phyloP scores from a whole-genome alignment of 2,797 vertebrate genomes.

The Microchirus variegatus region DNA sequence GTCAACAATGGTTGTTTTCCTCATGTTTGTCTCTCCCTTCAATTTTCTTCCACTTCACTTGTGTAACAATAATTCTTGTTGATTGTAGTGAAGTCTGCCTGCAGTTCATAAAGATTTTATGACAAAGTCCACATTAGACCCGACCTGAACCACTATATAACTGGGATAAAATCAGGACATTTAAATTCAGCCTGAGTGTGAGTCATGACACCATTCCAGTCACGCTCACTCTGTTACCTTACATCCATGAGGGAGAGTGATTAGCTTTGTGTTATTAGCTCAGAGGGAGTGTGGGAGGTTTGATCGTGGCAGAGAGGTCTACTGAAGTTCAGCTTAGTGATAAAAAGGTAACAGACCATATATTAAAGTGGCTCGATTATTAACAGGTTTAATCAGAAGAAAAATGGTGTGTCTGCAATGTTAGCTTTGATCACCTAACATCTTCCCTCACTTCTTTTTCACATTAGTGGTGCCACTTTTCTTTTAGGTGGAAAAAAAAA shows the following conservation, averaged over 20 bases:
- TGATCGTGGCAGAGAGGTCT: neutral
- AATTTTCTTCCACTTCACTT: no score
- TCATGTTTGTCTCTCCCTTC: no score
- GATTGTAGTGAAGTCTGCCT: no score
- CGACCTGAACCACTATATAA: neutral
- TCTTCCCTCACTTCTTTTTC: neutral
- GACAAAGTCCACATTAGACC: neutral
- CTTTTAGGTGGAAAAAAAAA: conserved; percentile 40
- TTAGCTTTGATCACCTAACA: neutral
- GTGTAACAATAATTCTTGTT: no score
- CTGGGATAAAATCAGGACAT: neutral
- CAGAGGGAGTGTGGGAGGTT: neutral
- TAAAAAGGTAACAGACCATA: neutral
- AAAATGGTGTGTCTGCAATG: neutral
- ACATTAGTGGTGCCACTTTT: conserved; percentile 18
- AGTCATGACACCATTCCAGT: neutral
- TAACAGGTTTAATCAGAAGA: neutral
- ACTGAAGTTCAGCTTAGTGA: neutral
- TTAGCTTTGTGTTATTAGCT: conserved; percentile 1
- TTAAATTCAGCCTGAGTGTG: neutral
- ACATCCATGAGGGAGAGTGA: neutral
- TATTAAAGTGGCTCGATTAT: neutral
- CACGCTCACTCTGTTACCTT: conserved; percentile 3
- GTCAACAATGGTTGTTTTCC: no score
- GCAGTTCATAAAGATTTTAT: no score